Percentiles rank a stretch among this genome's conserved stretches.
Evolutionary conservation across 2,797 vertebrate genomes (phyloP).

Genomic region (Sandelia bainsii): DNA sequence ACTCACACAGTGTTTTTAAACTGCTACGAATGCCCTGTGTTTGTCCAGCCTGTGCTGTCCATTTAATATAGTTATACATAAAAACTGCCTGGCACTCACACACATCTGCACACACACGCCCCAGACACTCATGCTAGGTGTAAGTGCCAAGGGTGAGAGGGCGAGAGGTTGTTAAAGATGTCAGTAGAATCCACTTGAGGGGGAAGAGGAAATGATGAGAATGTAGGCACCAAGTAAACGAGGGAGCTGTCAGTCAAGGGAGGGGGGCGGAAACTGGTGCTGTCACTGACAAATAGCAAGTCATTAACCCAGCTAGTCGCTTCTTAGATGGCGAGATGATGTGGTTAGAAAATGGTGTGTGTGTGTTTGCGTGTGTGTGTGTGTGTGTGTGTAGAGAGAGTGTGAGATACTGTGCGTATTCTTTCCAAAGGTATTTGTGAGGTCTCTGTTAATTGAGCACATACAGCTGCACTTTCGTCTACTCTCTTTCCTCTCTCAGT

Average conservation of each 20-base stretch:
- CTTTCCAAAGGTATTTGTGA: slow-evolving; percentile 65
- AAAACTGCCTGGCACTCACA: slow-evolving; percentile 8
- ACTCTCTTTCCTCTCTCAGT: slow-evolving; percentile 53
- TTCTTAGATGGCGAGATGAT: slow-evolving; percentile 53
- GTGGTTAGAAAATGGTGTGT: slow-evolving; percentile 44
- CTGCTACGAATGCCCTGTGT: slow-evolving; percentile 9
- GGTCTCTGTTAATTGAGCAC: slow-evolving; percentile 69
- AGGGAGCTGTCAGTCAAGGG: slow-evolving; percentile 79
- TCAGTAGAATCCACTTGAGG: slow-evolving; percentile 49
- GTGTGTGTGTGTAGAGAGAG: slow-evolving; percentile 15
- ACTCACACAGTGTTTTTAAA: slow-evolving; percentile 25
- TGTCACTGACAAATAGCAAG: slow-evolving; percentile 85
- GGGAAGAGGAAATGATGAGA: slow-evolving; percentile 55
- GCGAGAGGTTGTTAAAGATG: slow-evolving; percentile 55
- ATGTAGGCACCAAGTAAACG: slow-evolving; percentile 62
- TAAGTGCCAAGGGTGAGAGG: slow-evolving; percentile 35
- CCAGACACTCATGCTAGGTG: slow-evolving; percentile 24
- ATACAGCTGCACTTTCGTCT: slow-evolving; percentile 65
- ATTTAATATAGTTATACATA: slow-evolving; percentile 37
- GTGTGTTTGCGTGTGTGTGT: slow-evolving; percentile 25
- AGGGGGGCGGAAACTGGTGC: slow-evolving; percentile 67
- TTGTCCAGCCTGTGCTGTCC: slow-evolving; percentile 19
- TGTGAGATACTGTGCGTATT: slow-evolving; percentile 35
- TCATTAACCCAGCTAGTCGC: slow-evolving; percentile 82
- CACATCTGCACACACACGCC: slow-evolving; percentile 13